Percentiles rank a stretch among this genome's conserved stretches.
Conservation (phyloP, 2,113 vertebrate species). For the Cyrtonyx montezumae region DNA sequence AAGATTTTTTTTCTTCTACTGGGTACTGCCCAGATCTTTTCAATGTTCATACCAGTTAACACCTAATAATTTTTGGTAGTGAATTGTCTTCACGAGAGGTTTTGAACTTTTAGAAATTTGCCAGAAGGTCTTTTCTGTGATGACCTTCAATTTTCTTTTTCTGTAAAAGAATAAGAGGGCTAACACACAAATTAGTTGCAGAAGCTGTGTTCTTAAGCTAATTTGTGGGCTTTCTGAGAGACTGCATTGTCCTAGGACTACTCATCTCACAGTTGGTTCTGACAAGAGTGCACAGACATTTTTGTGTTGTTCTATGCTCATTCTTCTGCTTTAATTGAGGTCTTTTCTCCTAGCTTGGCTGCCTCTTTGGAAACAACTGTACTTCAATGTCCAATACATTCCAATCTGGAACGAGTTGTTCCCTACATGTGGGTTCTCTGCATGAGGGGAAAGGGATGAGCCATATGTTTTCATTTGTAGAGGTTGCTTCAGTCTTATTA, state of each 20-base stretch:
- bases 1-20: constrained; percentile 1
- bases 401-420: constrained; percentile 17
- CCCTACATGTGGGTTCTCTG: not conserved
- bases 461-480: constrained; percentile 30
- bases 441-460: rapidly evolving
- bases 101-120: constrained; percentile 60
- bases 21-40: constrained; percentile 28
- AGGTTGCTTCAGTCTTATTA: not conserved
- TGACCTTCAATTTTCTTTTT: constrained; percentile 17
- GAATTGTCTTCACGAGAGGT: constrained; percentile 10
- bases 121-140: not conserved
- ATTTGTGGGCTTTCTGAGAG: not conserved
- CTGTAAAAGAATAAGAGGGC: constrained; percentile 11
- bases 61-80: constrained; percentile 48
- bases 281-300: not conserved
- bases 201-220: constrained; percentile 33
- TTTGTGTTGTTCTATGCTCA: not conserved
- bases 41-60: constrained; percentile 19
- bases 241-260: constrained; percentile 32
- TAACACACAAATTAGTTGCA: not conserved
- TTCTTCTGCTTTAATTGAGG: not conserved
- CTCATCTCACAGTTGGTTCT: not conserved
- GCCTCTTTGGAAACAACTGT: not conserved
- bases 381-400: not conserved
- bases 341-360: not conserved